Evolutionary conservation across 2,797 vertebrate species (phyloP).

Genomic region (Gadopsis marmoratus): DNA sequence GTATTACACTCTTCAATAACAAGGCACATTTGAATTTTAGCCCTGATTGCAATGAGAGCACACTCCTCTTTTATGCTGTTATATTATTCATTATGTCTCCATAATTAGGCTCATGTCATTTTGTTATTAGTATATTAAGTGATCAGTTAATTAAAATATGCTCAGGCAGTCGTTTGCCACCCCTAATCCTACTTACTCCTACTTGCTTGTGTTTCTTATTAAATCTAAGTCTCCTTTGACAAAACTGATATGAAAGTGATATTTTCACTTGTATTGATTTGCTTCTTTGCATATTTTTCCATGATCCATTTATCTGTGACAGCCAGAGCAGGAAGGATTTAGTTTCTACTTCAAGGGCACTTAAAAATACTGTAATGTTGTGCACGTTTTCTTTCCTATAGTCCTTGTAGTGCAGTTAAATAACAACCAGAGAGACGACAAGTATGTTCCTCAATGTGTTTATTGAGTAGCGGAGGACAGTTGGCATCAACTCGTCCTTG

Average conservation of each 20-base stretch:
- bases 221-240: not conserved
- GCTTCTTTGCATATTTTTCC: not conserved
- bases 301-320: not conserved
- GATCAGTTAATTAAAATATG: conserved; percentile 1
- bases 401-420: not conserved
- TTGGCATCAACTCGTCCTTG: conserved; percentile 31
- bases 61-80: not conserved
- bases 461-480: conserved; percentile 75
- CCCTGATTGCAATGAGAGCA: not conserved
- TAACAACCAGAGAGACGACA: conserved; percentile 4
- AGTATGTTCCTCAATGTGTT: conserved; percentile 70
- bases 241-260: not conserved
- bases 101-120: not conserved
- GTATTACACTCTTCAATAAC: not conserved
- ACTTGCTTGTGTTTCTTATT: not conserved
- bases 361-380: not conserved
- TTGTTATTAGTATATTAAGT: not conserved
- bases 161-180: not conserved
- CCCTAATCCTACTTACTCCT: too few species aligned
- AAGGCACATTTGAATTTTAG: not conserved
- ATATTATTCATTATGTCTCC: not conserved
- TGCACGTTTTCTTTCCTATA: not conserved
- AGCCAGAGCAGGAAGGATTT: not conserved
- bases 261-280: not conserved
- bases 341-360: not conserved